phyloP scores from a whole-genome alignment of 2,797 vertebrate species.

The Astyanax mexicanus region DNA sequence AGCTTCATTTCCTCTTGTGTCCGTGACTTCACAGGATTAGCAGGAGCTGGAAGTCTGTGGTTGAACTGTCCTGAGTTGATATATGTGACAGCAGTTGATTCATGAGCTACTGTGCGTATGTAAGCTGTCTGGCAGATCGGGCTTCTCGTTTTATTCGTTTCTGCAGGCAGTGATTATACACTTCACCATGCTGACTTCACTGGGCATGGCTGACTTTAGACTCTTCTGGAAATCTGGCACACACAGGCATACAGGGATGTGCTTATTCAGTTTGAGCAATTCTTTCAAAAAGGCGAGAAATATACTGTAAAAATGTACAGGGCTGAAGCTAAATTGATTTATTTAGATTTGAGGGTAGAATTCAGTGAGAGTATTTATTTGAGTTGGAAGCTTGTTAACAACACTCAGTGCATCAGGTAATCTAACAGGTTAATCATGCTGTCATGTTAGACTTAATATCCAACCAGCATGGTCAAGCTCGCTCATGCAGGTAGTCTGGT shows the following conservation, averaged over 20 bases:
- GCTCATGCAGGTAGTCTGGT: too few species aligned
- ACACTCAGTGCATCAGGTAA: too few species aligned
- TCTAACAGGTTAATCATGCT: too few species aligned
- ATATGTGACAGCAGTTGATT: conserved; percentile 66
- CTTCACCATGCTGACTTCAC: conserved; percentile 65
- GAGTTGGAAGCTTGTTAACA: too few species aligned
- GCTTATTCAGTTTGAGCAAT: conserved; percentile 45
- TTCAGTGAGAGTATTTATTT: too few species aligned
- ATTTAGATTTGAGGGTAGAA: too few species aligned
- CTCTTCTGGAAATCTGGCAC: conserved; percentile 49
- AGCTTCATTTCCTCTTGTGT: conserved; percentile 36
- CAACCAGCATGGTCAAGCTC: too few species aligned
- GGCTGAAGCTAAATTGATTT: too few species aligned
- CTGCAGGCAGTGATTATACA: conserved; percentile 66
- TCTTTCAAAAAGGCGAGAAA: conserved; percentile 5
- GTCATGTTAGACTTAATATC: too few species aligned
- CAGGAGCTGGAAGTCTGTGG: conserved; percentile 64
- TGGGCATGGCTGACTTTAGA: conserved; percentile 67
- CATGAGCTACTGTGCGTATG: conserved; percentile 72
- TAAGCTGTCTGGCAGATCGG: conserved; percentile 71
- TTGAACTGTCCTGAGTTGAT: conserved; percentile 64
- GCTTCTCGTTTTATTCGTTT: conserved; percentile 44
- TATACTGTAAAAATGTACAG: not conserved
- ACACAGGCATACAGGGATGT: conserved; percentile 43
- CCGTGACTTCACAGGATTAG: conserved; percentile 59